phyloP scores from a whole-genome alignment of 1,140 invertebrate species.

The Papilio dardanus region DNA sequence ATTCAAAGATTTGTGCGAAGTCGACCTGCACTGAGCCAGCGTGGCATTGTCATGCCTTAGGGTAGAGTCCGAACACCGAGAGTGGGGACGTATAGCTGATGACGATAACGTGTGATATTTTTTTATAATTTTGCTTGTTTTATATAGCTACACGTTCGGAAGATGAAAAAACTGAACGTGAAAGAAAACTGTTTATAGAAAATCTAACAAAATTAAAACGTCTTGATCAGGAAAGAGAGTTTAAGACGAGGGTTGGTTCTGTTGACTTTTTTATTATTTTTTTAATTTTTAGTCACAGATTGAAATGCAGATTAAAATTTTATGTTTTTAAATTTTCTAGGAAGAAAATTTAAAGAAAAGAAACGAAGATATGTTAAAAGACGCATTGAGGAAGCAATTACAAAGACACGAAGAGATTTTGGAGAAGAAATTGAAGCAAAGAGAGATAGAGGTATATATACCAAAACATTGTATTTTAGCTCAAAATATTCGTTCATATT shows the following conservation, averaged over 20 bases:
- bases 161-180: conserved; percentile 45
- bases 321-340: conserved; percentile 45
- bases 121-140: no score
- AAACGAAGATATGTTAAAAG: conserved; percentile 54
- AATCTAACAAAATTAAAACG: conserved; percentile 44
- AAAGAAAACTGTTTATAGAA: conserved; percentile 43
- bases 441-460: conserved; percentile 54
- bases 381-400: conserved; percentile 49
- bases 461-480: no score
- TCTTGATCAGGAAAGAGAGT: conserved; percentile 55
- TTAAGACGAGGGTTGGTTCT: conserved; percentile 48
- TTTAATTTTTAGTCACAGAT: no score
- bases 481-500: no score
- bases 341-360: conserved; percentile 46
- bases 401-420: conserved; percentile 55
- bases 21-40: no score
- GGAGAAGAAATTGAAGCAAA: conserved; percentile 45
- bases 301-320: no score
- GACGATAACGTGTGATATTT: no score
- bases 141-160: conserved; percentile 41
- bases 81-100: no score
- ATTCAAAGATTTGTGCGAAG: no score
- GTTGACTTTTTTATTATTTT: no score
- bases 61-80: no score
- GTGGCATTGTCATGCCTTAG: no score